Percentiles rank a stretch among this genome's conserved stretches.
Evolutionary conservation across 2,797 vertebrate genomes (phyloP).

Genomic region (Malacoctenus gilli): DNA sequence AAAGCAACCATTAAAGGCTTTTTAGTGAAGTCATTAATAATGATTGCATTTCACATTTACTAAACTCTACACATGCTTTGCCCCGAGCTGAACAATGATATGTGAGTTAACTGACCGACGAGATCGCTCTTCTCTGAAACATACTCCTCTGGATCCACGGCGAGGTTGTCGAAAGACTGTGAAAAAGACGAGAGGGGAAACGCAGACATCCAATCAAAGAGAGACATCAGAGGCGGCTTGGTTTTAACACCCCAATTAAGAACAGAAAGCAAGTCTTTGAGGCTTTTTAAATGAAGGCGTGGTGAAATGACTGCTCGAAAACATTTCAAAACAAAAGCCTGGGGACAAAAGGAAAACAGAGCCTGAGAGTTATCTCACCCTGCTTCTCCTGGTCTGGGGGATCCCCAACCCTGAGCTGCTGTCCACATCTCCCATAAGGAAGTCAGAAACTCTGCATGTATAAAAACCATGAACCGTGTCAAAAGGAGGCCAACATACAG

Average conservation of each 20-base stretch:
- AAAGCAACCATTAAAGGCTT: constrained; percentile 29
- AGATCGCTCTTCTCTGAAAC: constrained; percentile 87
- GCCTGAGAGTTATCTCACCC: constrained; percentile 81
- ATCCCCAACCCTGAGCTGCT: constrained; percentile 89
- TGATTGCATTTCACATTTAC: constrained; percentile 32
- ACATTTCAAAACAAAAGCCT: constrained; percentile 47
- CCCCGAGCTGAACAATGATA: constrained; percentile 23
- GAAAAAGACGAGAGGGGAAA: constrained; percentile 47
- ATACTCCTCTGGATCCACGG: constrained; percentile 86
- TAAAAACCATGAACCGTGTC: constrained; percentile 14
- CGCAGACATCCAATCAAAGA: constrained; percentile 58
- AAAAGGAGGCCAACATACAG: background rate
- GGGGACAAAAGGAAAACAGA: constrained; percentile 4
- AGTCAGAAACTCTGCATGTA: constrained; percentile 96
- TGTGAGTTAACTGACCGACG: constrained; percentile 74
- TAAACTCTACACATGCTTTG: constrained; percentile 22
- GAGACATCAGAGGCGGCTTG: constrained; percentile 60
- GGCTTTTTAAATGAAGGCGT: constrained; percentile 50
- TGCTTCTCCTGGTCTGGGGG: constrained; percentile 90
- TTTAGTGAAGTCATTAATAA: constrained; percentile 43
- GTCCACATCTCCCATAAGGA: constrained; percentile 99
- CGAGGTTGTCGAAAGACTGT: constrained; percentile 95
- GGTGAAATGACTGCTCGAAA: constrained; percentile 54
- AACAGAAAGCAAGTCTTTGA: constrained; percentile 61
- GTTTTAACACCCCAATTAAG: constrained; percentile 60